These are phyloP conservation scores for Atherinomorus stipes DNA, from an alignment of 2,113 vertebrate species.

Conservation along the genomic window DNA sequence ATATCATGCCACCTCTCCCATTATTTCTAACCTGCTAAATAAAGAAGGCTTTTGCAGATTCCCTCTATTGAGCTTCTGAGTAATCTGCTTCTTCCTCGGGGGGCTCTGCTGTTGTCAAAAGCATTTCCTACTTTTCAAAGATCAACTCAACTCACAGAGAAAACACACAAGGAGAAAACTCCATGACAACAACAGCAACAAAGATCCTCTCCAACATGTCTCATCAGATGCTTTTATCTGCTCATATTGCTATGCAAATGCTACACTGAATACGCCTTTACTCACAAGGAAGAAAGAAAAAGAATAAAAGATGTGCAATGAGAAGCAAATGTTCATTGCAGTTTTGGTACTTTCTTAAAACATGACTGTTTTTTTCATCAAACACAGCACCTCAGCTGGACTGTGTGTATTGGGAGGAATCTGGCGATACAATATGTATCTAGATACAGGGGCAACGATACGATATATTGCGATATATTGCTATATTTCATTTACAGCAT, in stretches of 20 bases:
- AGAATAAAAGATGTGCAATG: neutral
- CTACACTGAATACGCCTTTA: constrained; percentile 10
- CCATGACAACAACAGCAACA: constrained; percentile 31
- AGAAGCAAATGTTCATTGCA: neutral
- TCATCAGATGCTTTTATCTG: constrained; percentile 40
- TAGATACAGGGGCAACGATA: no score
- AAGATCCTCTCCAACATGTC: constrained; percentile 37
- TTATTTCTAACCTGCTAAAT: constrained; percentile 48
- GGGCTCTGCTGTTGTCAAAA: constrained; percentile 56
- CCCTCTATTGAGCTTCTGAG: constrained; percentile 36
- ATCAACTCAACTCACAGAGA: constrained; percentile 22
- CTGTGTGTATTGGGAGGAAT: no score
- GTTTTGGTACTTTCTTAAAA: neutral
- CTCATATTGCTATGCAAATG: constrained; percentile 30
- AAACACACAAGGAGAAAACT: constrained; percentile 19
- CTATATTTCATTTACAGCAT: no score
- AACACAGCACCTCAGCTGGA: neutral
- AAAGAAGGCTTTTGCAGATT: constrained; percentile 54
- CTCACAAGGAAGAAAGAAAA: neutral
- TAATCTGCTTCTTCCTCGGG: constrained; percentile 53
- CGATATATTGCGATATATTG: no score
- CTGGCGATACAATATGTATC: no score
- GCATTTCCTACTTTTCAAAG: constrained; percentile 58
- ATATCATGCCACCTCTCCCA: constrained; percentile 60
- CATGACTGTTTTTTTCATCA: neutral